Conservation (phyloP, 2,797 vertebrate genomes). For the Aldrovandia affinis region DNA sequence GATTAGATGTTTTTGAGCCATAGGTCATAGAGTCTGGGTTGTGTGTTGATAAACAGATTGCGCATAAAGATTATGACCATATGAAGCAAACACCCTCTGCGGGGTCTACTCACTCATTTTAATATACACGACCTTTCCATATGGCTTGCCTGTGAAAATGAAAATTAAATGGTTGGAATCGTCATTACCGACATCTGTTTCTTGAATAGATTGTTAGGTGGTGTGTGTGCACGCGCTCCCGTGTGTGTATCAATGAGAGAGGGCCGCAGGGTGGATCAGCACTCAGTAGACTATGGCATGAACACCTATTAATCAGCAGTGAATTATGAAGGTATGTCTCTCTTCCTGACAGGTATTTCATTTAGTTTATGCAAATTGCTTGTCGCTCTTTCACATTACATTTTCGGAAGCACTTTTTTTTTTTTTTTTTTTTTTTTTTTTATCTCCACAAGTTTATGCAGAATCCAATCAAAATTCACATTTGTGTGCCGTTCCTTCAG, state of each 20-base stretch:
- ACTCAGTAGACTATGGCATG: constrained; percentile 12
- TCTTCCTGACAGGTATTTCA: constrained; percentile 62
- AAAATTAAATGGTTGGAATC: constrained; percentile 52
- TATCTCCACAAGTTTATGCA: constrained; percentile 39
- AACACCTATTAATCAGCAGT: constrained; percentile 59
- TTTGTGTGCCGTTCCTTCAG: constrained; percentile 31
- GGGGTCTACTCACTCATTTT: constrained; percentile 34
- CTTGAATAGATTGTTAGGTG: constrained; percentile 43
- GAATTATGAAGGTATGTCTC: constrained; percentile 52
- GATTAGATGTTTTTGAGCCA: constrained; percentile 49
- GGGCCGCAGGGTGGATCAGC: background rate
- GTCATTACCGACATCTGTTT: constrained; percentile 64
- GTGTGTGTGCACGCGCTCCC: background rate
- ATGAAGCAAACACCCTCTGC: constrained; percentile 42
- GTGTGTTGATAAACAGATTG: constrained; percentile 63
- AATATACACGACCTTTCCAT: constrained; percentile 60
- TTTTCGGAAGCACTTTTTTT: constrained; percentile 35
- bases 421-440: constrained; percentile 39
- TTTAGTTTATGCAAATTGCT: constrained; percentile 68
- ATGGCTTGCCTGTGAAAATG: constrained; percentile 52
- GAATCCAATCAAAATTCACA: constrained; percentile 54
- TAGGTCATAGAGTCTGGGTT: constrained; percentile 54
- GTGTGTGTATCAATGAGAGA: background rate
- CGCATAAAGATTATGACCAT: constrained; percentile 61
- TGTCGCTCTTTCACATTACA: constrained; percentile 52